These are phyloP conservation scores for Elachura formosa DNA, from an alignment of 2,113 vertebrate species.

Conservation along the genomic window DNA sequence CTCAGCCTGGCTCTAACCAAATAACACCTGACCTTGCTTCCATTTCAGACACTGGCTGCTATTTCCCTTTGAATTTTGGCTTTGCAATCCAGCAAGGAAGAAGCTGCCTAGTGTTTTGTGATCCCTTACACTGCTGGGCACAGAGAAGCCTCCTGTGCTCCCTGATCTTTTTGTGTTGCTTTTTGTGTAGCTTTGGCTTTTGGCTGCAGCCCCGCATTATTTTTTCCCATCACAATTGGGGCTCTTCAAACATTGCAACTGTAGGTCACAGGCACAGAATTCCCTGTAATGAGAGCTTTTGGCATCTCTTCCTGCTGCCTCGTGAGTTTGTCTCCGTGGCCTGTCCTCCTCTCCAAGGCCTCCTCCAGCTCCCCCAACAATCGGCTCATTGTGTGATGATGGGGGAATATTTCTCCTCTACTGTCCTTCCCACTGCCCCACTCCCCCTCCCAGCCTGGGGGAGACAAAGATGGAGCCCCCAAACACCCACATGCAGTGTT, in stretches of 20 bases:
- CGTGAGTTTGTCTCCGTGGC: conserved; percentile 17
- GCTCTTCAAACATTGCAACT: conserved; percentile 54
- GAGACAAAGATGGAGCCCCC: conserved; percentile 12
- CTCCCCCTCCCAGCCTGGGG: not conserved
- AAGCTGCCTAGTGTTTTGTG: not conserved
- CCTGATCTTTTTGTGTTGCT: not conserved
- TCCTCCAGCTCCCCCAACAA: conserved; percentile 59
- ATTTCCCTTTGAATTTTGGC: not conserved
- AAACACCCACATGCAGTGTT: not conserved
- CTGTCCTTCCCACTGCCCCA: not conserved
- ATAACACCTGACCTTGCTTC: not conserved
- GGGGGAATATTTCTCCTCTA: not conserved
- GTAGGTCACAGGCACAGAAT: conserved; percentile 16
- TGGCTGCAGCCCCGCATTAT: conserved; percentile 27
- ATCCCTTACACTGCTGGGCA: not conserved
- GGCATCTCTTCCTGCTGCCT: conserved; percentile 4
- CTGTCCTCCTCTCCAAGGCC: conserved; percentile 12
- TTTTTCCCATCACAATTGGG: conserved; percentile 18
- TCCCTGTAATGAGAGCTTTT: conserved; percentile 40
- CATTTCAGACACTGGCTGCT: not conserved
- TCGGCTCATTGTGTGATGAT: conserved; percentile 60
- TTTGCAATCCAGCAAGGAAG: not conserved
- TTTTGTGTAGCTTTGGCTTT: conserved; percentile 13
- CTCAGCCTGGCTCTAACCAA: not conserved
- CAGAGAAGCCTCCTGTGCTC: conserved; percentile 1